phyloP scores from a whole-genome alignment of 1,140 invertebrate species.

The Leptoteleia sp. region DNA sequence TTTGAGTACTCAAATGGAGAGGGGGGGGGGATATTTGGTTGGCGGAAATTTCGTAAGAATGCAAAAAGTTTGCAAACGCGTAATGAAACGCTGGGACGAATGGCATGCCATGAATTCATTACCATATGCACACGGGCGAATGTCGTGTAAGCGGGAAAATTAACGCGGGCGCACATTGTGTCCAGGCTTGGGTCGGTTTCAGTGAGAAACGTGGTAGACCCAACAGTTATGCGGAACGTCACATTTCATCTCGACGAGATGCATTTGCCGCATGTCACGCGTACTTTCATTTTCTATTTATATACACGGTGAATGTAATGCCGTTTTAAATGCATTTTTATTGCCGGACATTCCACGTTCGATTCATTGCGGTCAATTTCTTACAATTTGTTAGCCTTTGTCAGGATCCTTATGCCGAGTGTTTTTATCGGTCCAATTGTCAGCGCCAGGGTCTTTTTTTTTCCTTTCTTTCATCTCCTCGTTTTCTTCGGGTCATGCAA shows the following conservation, averaged over 20 bases:
- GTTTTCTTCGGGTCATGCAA: not conserved
- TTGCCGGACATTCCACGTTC: slow-evolving; percentile 59
- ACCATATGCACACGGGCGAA: no score
- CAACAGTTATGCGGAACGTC: slow-evolving; percentile 49
- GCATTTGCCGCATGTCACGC: slow-evolving; percentile 48
- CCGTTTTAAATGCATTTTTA: slow-evolving; percentile 58
- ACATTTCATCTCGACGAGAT: slow-evolving; percentile 56
- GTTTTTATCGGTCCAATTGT: slow-evolving; percentile 25
- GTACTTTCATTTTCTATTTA: slow-evolving; percentile 66
- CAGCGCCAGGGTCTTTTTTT: no score
- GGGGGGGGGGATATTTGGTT: no score
- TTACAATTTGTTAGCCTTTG: slow-evolving; percentile 50
- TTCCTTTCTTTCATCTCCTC: slow-evolving; percentile 1
- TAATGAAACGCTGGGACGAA: slow-evolving; percentile 1
- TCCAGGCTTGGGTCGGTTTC: not conserved
- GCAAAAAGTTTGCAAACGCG: not conserved
- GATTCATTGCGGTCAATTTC: slow-evolving; percentile 60
- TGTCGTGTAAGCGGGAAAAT: slow-evolving; percentile 17
- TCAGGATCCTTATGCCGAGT: slow-evolving; percentile 17
- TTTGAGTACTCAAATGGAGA: no score
- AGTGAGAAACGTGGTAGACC: slow-evolving; percentile 22
- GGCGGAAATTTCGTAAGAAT: not conserved
- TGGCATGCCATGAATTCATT: slow-evolving; percentile 10
- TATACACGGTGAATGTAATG: slow-evolving; percentile 55
- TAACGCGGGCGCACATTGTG: slow-evolving; percentile 40